These are phyloP conservation scores for Mormyrops boulengeri DNA, from an alignment of 2,797 vertebrate genomes.

Conservation along the genomic window DNA sequence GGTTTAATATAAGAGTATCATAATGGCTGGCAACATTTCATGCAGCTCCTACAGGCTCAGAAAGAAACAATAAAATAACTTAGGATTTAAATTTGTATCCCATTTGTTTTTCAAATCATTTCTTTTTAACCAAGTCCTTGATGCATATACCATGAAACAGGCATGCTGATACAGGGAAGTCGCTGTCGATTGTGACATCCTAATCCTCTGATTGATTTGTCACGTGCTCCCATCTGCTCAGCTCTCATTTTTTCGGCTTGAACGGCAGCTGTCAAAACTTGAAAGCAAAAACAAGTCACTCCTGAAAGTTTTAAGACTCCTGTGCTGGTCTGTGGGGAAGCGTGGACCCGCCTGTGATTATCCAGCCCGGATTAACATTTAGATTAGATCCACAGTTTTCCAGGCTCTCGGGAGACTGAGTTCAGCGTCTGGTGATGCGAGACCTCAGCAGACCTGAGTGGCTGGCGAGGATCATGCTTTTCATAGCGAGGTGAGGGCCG, in stretches of 20 bases:
- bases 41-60: neutral
- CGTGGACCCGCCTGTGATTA: neutral
- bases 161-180: neutral
- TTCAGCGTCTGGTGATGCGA: neutral
- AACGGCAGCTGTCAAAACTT: neutral
- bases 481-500: neutral
- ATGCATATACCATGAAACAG: neutral
- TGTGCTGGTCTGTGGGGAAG: neutral
- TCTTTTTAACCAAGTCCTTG: neutral
- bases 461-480: neutral
- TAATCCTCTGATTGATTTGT: neutral
- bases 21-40: neutral
- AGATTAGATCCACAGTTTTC: slow-evolving; percentile 24
- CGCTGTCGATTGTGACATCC: neutral
- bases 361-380: slow-evolving; percentile 26
- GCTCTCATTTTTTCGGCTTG: neutral
- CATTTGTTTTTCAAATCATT: neutral
- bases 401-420: neutral
- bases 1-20: neutral
- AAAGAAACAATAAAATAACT: neutral
- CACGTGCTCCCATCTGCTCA: neutral
- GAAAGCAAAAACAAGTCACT: slow-evolving; percentile 16
- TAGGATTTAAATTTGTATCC: neutral
- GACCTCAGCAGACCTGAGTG: neutral
- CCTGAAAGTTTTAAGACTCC: neutral